Evolutionary conservation across 1,140 invertebrate species (phyloP).

Genomic region (Heliconius hewitsoni): DNA sequence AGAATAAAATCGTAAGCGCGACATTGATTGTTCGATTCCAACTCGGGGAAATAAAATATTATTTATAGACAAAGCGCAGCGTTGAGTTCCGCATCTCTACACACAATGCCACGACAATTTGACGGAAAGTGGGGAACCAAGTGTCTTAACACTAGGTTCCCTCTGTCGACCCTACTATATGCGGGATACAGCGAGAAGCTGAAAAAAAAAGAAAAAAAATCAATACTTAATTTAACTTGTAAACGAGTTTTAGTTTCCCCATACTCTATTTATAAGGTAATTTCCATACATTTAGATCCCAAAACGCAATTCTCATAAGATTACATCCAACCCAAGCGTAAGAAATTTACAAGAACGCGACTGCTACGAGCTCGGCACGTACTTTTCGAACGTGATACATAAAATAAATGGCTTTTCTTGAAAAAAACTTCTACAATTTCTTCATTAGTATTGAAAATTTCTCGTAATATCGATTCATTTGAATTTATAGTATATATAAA

Average conservation of each 20-base stretch:
- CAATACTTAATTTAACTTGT: neutral
- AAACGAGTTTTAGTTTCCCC: neutral
- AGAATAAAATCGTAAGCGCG: too few relatives aligned
- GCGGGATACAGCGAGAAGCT: neutral
- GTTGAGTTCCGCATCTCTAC: neutral
- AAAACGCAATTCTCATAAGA: constrained; percentile 12
- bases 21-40: too few relatives aligned
- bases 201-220: neutral
- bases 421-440: neutral
- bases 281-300: constrained; percentile 3
- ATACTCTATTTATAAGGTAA: constrained; percentile 9
- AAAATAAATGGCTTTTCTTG: neutral
- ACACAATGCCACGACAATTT: neutral
- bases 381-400: neutral
- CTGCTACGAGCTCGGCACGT: neutral
- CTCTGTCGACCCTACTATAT: neutral
- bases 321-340: neutral
- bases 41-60: too few relatives aligned
- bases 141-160: neutral
- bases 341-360: neutral
- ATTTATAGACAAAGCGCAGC: too few relatives aligned
- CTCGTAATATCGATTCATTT: neutral
- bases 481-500: neutral
- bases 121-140: neutral
- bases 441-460: neutral